Evolutionary conservation across 2,797 vertebrate species (phyloP).

Genomic region (Champsocephalus esox): DNA sequence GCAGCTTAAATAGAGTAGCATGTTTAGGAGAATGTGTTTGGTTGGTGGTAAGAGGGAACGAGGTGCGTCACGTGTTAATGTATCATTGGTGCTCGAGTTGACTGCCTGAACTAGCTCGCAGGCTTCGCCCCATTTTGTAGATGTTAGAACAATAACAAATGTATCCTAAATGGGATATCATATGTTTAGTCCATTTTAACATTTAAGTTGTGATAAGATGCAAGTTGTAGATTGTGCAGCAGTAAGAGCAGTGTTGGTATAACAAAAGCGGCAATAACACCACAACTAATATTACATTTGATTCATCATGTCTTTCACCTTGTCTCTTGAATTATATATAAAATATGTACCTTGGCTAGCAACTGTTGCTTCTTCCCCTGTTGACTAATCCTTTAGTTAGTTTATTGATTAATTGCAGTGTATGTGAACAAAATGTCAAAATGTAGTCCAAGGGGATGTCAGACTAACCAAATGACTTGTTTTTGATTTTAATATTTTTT

Average conservation of each 20-base stretch:
- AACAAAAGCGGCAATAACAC: background rate
- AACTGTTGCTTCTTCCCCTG: background rate
- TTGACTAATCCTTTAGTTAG: background rate
- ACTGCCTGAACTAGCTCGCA: too few relatives aligned
- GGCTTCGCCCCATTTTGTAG: background rate
- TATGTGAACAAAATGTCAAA: background rate
- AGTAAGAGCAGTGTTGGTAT: background rate
- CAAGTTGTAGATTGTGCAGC: background rate
- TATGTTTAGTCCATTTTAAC: background rate
- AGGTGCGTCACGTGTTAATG: too few relatives aligned
- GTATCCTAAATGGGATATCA: background rate
- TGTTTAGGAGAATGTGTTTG: too few relatives aligned
- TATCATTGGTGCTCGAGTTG: too few relatives aligned
- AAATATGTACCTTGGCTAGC: too few relatives aligned
- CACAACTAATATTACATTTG: background rate
- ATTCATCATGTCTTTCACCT: background rate
- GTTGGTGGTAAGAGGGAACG: too few relatives aligned
- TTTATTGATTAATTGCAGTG: background rate
- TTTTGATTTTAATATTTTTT: slow-evolving; percentile 34
- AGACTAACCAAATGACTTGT: background rate
- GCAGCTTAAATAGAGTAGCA: too few relatives aligned
- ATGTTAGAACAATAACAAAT: background rate
- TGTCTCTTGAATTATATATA: too few relatives aligned
- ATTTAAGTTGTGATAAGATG: background rate
- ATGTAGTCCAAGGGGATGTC: background rate